Conservation (phyloP, 2,888 invertebrate species). For the Capitulum mitella region DNA sequence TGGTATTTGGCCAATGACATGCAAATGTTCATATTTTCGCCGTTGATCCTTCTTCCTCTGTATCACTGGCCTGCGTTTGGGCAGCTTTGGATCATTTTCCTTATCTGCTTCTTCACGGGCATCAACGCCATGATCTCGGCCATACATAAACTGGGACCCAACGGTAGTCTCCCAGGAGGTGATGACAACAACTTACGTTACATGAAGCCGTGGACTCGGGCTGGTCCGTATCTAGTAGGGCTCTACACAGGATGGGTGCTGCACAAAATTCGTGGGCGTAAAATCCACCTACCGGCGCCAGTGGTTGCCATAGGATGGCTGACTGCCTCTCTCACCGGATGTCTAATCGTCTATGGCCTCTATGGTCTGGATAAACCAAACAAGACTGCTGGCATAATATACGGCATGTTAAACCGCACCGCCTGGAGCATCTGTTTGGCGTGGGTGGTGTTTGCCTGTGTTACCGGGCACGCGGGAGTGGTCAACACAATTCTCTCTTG, state of each 20-base stretch:
- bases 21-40: background rate
- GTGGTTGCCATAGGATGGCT: background rate
- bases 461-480: slow-evolving; percentile 48
- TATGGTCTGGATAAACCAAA: background rate
- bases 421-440: background rate
- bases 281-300: background rate
- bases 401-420: background rate
- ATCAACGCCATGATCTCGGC: background rate
- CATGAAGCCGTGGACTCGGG: background rate
- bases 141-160: background rate
- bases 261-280: background rate
- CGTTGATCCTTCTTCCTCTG: background rate
- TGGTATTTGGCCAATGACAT: background rate
- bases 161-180: background rate
- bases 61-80: background rate
- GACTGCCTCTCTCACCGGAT: background rate
- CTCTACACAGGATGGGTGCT: background rate
- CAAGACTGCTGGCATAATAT: background rate
- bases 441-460: background rate
- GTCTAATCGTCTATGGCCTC: background rate
- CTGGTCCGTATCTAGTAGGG: background rate
- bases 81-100: background rate
- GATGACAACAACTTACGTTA: background rate
- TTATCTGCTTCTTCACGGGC: background rate
- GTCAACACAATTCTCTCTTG: slow-evolving; percentile 74